Evolutionary conservation across 2,888 invertebrate genomes (phyloP), one percentile per base, ranked within the genome.

Genomic region (Morpho achilles): DNA sequence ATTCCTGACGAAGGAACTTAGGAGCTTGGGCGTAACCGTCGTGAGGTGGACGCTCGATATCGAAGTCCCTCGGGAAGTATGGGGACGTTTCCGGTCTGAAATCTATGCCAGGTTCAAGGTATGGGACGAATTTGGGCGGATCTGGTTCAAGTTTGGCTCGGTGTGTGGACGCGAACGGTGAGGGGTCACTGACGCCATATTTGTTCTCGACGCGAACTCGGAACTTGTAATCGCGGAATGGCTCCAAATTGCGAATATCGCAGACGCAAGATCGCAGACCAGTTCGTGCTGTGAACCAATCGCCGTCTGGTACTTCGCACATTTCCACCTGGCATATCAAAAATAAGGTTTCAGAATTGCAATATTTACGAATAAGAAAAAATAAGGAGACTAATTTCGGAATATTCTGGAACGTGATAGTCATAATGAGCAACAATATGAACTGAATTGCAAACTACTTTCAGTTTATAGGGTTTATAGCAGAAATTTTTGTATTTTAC

Each of bases 191-290:
- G 66, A 98, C 94, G 48, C 99, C 99, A 80, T 96, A 97, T 80
- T 97, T 96, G 88, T 99, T 99, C 80, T 99, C 98, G 3, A 99
- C 99, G 44, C 98, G 93, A 45, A 99, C 94, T 61, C 99, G 93
- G 92, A 99, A 98, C 81, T 96, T 95, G 88, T 99, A 99, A 85
- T 99, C 98, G 65, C 96, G 93, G 91, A 97, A 96, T 1, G 99
- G 98, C 75, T 97, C 95, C 65, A 99, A 88, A 81, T 97, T 96
- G 65, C 95, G 92, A 60, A 98, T 95, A 76, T 98, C 97, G 82
- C 97, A 97, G 43, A 94, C 95, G 79, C 97, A 97, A 65, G 96
- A 96, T 62, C 97, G 94, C 9, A 98, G 94, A 3, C 96, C 96
- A 1, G 95, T 94, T 67, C 95, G 93, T 0, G 96, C 95, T 0